A percentile compares a stretch with the other conserved stretches of the same genome.
phyloP scores from a whole-genome alignment of 2,113 vertebrate genomes.

The Aspidoscelis tigris region DNA sequence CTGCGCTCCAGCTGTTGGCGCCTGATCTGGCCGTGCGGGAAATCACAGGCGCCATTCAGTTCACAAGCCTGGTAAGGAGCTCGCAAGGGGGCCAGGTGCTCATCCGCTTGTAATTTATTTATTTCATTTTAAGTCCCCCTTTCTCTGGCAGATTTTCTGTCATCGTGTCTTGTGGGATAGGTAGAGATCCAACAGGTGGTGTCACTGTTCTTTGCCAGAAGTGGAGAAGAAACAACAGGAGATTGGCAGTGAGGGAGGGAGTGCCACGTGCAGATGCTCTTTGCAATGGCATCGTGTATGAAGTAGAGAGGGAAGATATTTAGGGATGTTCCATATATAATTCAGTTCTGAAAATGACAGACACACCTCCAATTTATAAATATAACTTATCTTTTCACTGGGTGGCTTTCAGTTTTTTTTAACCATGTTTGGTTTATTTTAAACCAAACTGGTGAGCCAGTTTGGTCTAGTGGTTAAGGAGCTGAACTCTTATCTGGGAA shows the following conservation, averaged over 20 bases:
- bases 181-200: background rate
- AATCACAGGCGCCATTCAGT: background rate
- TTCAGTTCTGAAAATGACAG: too few relatives aligned
- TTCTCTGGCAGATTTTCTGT: background rate
- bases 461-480: too few relatives aligned
- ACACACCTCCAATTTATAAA: too few relatives aligned
- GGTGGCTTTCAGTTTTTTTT: too few relatives aligned
- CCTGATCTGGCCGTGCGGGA: background rate
- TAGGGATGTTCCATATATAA: too few relatives aligned
- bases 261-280: background rate
- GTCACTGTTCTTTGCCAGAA: too few relatives aligned
- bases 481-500: too few relatives aligned
- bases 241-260: background rate
- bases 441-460: too few relatives aligned
- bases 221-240: background rate
- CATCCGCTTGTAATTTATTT: background rate
- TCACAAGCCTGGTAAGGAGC: conserved; percentile 21
- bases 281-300: too few relatives aligned
- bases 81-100: background rate
- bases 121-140: background rate
- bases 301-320: too few relatives aligned
- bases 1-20: background rate
- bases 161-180: background rate
- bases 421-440: too few relatives aligned
- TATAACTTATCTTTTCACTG: too few relatives aligned